phyloP scores from a whole-genome alignment of 1,140 invertebrate species.

The Trichogramma pretiosum region DNA sequence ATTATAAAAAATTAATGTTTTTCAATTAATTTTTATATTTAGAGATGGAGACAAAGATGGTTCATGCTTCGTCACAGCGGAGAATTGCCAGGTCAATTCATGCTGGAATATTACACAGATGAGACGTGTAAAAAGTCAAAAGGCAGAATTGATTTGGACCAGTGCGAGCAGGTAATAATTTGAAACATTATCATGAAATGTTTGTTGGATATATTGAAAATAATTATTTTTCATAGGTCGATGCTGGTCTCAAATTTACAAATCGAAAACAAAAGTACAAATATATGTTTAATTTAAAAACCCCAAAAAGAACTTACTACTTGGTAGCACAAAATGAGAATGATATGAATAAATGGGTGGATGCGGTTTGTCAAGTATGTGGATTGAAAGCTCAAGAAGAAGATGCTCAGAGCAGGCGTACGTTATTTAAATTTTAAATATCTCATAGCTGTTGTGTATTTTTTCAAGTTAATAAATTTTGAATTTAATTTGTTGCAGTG shows the following conservation, averaged over 20 bases:
- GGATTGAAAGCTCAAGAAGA: constrained; percentile 74
- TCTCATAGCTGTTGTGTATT: no score
- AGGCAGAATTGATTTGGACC: constrained; percentile 86
- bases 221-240: constrained; percentile 50
- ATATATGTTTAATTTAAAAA: constrained; percentile 85
- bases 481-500: constrained; percentile 24
- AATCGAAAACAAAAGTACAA: constrained; percentile 67
- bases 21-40: constrained; percentile 16
- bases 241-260: constrained; percentile 74
- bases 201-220: background rate
- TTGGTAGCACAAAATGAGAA: constrained; percentile 81
- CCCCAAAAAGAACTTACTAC: constrained; percentile 81
- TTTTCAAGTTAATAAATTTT: no score
- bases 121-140: constrained; percentile 76
- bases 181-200: background rate
- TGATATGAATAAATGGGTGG: constrained; percentile 93
- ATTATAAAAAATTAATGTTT: no score
- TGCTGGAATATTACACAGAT: constrained; percentile 88
- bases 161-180: constrained; percentile 78
- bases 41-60: constrained; percentile 92
- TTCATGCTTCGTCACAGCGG: constrained; percentile 83
- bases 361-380: constrained; percentile 86
- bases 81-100: constrained; percentile 85
- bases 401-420: no score
- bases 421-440: no score